Percentiles rank a stretch among this genome's conserved stretches.
These are phyloP conservation scores for Elephantulus edwardii DNA, from an alignment of 2,113 vertebrate genomes.

Conservation along the genomic window DNA sequence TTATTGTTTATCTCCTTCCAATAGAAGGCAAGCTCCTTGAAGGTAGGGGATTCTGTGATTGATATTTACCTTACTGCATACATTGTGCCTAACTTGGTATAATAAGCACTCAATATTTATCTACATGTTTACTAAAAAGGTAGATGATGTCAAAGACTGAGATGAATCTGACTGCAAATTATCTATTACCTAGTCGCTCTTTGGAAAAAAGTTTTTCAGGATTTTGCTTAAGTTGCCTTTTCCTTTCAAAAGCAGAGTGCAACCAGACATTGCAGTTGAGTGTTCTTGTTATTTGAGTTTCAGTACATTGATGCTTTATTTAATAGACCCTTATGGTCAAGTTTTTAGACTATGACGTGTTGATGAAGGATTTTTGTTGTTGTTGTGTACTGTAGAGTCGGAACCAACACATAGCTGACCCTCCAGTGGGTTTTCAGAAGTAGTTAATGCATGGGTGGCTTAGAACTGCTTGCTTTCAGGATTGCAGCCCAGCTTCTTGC, in stretches of 20 bases:
- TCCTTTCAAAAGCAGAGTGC: constrained; percentile 10
- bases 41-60: not conserved
- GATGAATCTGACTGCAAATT: not conserved
- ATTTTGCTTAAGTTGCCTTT: constrained; percentile 26
- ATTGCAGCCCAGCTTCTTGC: too few species aligned
- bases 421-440: too few species aligned
- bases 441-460: too few species aligned
- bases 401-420: too few species aligned
- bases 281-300: not conserved
- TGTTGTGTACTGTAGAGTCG: too few species aligned
- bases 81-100: not conserved
- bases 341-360: too few species aligned
- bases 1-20: constrained; percentile 28
- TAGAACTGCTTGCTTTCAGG: too few species aligned
- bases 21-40: not conserved
- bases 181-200: not conserved
- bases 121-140: constrained; percentile 30
- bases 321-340: constrained; percentile 38
- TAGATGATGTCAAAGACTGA: constrained; percentile 30
- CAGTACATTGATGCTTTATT: constrained; percentile 30
- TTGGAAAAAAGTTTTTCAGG: not conserved
- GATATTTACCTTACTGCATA: not conserved
- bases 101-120: constrained; percentile 10
- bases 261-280: not conserved
- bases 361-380: constrained; percentile 13